Conservation (phyloP, 2,888 invertebrate species). For the Hydropsyche betteni region DNA sequence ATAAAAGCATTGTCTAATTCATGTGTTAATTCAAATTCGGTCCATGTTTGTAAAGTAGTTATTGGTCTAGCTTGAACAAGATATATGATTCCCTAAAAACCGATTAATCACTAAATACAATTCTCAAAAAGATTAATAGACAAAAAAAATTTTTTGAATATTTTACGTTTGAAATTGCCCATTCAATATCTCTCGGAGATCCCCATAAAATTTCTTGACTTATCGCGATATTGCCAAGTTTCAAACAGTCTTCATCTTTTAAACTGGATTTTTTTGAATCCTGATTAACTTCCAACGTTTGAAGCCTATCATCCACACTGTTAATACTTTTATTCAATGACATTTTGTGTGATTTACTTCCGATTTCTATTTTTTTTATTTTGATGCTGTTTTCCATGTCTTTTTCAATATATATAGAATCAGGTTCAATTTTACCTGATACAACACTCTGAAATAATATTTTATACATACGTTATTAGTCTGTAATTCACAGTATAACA, state of each 20-base stretch:
- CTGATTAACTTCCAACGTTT: constrained; percentile 59
- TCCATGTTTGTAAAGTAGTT: constrained; percentile 77
- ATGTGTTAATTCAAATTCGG: constrained; percentile 80
- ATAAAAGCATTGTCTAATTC: constrained; percentile 78
- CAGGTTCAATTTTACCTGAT: constrained; percentile 80
- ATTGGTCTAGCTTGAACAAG: constrained; percentile 82
- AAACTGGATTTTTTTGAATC: constrained; percentile 66
- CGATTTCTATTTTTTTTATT: constrained; percentile 62
- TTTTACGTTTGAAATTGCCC: constrained; percentile 72
- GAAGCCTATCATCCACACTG: constrained; percentile 60
- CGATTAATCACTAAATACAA: constrained; percentile 8
- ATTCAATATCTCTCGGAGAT: constrained; percentile 80
- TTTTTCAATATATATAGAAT: constrained; percentile 71
- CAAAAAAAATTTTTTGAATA: neutral
- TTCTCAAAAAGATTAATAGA: neutral
- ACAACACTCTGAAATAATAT: constrained; percentile 73
- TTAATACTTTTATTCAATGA: constrained; percentile 55
- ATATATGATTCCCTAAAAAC: constrained; percentile 66
- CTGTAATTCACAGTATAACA: too few species aligned
- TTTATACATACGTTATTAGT: constrained; percentile 30
- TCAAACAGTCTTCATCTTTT: constrained; percentile 64
- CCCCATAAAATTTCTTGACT: constrained; percentile 74
- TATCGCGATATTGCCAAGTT: constrained; percentile 67
- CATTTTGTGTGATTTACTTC: constrained; percentile 66
- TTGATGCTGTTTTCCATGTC: constrained; percentile 61